phyloP scores from a whole-genome alignment of 2,113 vertebrate species.

The Periophthalmodon schlosseri region DNA sequence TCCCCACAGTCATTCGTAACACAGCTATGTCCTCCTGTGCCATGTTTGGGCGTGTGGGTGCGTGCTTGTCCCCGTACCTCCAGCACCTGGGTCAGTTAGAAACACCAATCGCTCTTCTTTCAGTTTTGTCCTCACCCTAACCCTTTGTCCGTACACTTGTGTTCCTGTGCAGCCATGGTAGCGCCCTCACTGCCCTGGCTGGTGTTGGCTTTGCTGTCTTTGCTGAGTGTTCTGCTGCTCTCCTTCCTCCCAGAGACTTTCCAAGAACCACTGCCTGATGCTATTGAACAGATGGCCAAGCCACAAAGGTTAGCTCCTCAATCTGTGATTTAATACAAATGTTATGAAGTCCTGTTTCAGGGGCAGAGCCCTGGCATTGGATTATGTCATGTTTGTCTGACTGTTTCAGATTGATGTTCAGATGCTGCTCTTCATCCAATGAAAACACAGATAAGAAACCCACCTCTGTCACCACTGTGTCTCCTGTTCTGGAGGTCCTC shows the following conservation, averaged over 20 bases:
- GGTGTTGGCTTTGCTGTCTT: background rate
- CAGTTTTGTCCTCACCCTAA: too few relatives aligned
- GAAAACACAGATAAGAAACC: background rate
- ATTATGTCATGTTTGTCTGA: background rate
- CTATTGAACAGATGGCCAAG: background rate
- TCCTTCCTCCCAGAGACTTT: background rate
- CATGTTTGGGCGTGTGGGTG: slow-evolving; percentile 50
- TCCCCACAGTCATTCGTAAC: slow-evolving; percentile 60
- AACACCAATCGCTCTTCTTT: background rate
- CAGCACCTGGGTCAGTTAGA: slow-evolving; percentile 48
- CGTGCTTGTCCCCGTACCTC: slow-evolving; percentile 44
- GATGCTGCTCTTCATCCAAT: background rate
- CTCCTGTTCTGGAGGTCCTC: background rate
- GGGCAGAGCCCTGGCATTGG: background rate
- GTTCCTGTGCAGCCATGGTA: background rate
- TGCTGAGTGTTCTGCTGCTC: background rate
- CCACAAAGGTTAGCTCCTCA: background rate
- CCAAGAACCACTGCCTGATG: background rate
- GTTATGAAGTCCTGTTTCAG: background rate
- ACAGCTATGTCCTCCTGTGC: slow-evolving; percentile 50
- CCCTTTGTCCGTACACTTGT: background rate
- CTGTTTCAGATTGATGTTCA: background rate
- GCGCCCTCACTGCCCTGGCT: background rate
- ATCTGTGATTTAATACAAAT: background rate
- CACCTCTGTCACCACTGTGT: background rate